Base-by-base conservation (phyloP, 2,797 vertebrate genomes). In the Miichthys miiuy region DNA sequence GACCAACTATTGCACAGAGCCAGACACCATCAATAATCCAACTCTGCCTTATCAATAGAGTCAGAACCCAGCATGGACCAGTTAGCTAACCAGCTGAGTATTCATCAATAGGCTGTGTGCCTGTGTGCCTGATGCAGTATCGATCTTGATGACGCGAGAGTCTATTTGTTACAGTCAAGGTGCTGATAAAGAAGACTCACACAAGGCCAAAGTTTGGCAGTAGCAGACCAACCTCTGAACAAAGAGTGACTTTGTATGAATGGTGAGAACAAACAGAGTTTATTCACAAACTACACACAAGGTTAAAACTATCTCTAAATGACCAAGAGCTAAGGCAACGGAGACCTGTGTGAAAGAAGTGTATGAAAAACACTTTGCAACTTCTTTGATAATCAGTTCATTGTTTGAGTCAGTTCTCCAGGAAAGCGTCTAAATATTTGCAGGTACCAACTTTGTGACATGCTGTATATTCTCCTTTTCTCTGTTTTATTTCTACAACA, bases 211-310 rank as follows among this genome's bases (percentile, higher is more conserved):
- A 51, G 68, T 80, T 72, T 75, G 79, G 46, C 82, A 34, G 34
- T 75, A 73, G 25, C 58, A 23, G 51, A 50, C 20, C 17, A 9
- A 9, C n/a, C 2, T 2, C 14, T 8, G 79, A 83, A 87, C 85
- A 91, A 90, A 89, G 88, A 77, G 13, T 0, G 21, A 25, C 44
- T 82, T 9, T 87, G 56, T 81, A 21, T 48, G 25, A 64, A 75
- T n/a, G 70, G 76, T 89, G 88, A 68, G 84, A 91, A 81, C 38
- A 8, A 91, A 81, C 38, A 8, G 10, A 74, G 18, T 51, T 27
- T n/a, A 23, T 30, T 50, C 34, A 60, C 23, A 20, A 69, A 60
- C 17, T 14, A 34, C n/a, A 66, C 6, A 12, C 50, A 62, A 76
- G 57, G 38, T 68, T 34, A 6, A 38, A 70, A 47, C 48, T 2